Percentiles rank a stretch among this genome's conserved stretches.
Conservation (phyloP, 1,140 invertebrate species). For the Pollicipes pollicipes region DNA sequence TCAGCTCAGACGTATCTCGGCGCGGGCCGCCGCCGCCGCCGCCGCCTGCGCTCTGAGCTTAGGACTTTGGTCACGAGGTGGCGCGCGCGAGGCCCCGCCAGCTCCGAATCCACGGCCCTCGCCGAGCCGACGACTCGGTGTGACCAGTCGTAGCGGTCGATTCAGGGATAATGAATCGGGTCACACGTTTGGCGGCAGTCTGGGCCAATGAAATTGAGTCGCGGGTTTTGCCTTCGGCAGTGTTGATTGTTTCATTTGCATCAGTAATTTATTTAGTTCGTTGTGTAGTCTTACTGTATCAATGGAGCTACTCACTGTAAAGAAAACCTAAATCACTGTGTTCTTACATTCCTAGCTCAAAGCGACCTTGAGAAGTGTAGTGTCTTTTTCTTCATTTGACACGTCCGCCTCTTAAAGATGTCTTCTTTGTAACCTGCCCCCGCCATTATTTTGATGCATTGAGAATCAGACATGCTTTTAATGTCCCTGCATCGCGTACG, state of each 20-base stretch:
- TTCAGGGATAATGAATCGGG: background rate
- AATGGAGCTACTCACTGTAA: background rate
- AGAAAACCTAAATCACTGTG: background rate
- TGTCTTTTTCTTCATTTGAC: no score
- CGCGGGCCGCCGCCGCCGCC: no score
- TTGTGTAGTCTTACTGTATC: background rate
- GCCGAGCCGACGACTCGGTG: background rate
- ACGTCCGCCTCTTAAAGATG: no score
- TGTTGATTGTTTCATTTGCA: background rate
- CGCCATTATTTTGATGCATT: no score
- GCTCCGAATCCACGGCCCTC: no score
- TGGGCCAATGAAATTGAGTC: background rate
- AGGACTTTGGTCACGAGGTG: background rate
- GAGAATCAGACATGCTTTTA: no score
- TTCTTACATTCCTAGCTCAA: background rate
- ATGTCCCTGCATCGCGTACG: no score
- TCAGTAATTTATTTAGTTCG: conserved; percentile 1
- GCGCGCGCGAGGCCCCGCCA: background rate
- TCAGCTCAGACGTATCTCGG: no score
- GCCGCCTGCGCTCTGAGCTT: conserved; percentile 1
- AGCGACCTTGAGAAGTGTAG: background rate
- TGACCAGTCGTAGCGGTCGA: background rate
- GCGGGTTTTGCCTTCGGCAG: background rate
- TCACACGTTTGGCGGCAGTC: background rate
- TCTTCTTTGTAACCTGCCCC: no score